Evolutionary conservation across 1,140 invertebrate species (phyloP), one percentile per base, ranked within the genome.

Genomic region (Macrotrachela quadricornifera): DNA sequence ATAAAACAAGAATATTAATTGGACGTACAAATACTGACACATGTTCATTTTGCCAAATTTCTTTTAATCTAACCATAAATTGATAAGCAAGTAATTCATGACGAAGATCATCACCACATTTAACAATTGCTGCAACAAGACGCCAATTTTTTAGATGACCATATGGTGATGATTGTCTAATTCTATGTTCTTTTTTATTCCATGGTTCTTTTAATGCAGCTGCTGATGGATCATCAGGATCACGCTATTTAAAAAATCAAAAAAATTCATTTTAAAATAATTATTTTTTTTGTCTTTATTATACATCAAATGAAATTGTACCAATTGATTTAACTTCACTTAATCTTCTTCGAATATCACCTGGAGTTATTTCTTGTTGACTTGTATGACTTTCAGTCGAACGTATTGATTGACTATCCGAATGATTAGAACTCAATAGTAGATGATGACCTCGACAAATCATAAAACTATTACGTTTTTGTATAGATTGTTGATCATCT

Each of bases 61-160:
- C 80, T 71, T 90, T 81, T 44, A 99, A 76, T 66, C 85, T 80
- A 49, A 80, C 77, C 37, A 97, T 72, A 44, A 97, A 71, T 64
- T 99, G 92, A 57, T 87, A 91, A 0, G 90, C 92, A 61, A 99
- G 76, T 44, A 96, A 72, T 70, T 99, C 92, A 66, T 97, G 92
- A 14, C 91, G 71, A 46, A 97, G 72, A 73, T 97, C 92, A 70
- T 99, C 92, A 4, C 91, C 91, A 64, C 88, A 94, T 68, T 99
- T 97, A 0, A 97, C 85, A 59, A 99, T 99, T 17, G 85, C 86
- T 0, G 90, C 83, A 17, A 92, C 73, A 9, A 97, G 71, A 55
- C 77, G 77, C 92, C 92, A 97, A 52, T 81, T 83, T 0, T 79
- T 73, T 15, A 94, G 69, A 63, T 87, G 81, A 1, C 92, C 91